phyloP scores from a whole-genome alignment of 2,888 invertebrate species.

The Dryocosmus kuriphilus region DNA sequence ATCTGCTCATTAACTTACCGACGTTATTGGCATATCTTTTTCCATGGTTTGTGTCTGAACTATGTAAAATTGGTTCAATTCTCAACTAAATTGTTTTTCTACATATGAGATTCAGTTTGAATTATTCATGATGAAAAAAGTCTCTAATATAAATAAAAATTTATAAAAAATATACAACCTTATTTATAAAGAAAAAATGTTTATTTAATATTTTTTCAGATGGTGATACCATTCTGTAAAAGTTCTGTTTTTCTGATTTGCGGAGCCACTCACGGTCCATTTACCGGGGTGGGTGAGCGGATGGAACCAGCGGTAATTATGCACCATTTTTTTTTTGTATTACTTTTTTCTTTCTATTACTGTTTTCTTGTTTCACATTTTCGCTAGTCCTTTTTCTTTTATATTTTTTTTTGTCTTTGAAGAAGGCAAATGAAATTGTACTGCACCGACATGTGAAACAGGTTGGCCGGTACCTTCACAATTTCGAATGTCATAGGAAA shows the following conservation, averaged over 20 bases:
- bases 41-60: too few relatives aligned
- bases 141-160: too few relatives aligned
- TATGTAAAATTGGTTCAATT: too few relatives aligned
- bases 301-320: neutral
- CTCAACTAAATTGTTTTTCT: too few relatives aligned
- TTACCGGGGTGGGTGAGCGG: conserved; percentile 44
- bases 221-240: conserved; percentile 46
- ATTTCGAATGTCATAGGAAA: conserved; percentile 3
- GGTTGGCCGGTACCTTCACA: neutral
- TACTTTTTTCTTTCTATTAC: conserved; percentile 32
- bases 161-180: too few relatives aligned
- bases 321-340: conserved; percentile 23
- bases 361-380: conserved; percentile 35
- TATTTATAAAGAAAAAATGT: too few relatives aligned
- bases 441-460: neutral
- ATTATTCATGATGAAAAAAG: too few relatives aligned
- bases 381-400: neutral
- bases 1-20: too few relatives aligned
- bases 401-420: conserved; percentile 17
- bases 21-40: too few relatives aligned
- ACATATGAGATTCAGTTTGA: too few relatives aligned
- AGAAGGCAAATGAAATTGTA: conserved; percentile 16
- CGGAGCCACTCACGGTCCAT: conserved; percentile 50
- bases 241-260: conserved; percentile 54
- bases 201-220: conserved; percentile 41